Base-by-base conservation (phyloP, 2,888 invertebrate species). In the Patella ulyssiponensis region DNA sequence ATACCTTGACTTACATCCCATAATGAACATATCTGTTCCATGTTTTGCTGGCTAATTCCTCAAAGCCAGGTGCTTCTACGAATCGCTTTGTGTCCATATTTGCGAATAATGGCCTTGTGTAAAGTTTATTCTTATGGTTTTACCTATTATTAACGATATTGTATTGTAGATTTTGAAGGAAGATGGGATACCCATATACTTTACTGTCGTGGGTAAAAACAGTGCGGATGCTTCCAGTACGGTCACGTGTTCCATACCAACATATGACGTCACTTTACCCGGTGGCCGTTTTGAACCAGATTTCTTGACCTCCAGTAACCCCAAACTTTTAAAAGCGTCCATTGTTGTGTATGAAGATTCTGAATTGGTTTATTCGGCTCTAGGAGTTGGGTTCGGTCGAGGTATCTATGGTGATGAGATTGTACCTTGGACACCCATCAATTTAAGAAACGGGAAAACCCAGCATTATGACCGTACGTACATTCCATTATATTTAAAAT, bases 241-340 rank as follows among this genome's bases (percentile, higher is more conserved):
- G 5, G 87, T 84, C 12, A 79, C 81, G 2, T 87, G 87, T 77
- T 52, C 71, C 51, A 79, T 87, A 9, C 78, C 81, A 1, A 86
- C 85, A 0, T 87, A 84, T 76, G 87, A 87, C 74, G 79, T 82
- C 51, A 87, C 86, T 12, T 70, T 81, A 23, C 87, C 87, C 1
- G 78, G 79, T 3, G 87, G 85, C 11, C 80, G 87, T 9, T 71
- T 87, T 3, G 75, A 75, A 15, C 80, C 80, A 9, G 86, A 79
- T 1, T 87, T 85, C 71, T 54, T 44, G 3, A 75, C 82, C n/a
- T 84, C 85, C 56, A 86, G 86, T 74, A 87, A 87, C 75, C 82
- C 84, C 2, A 77, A 72, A 3, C 73, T 79, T 15, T 73, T 87
- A 23, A 81, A 80, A 33, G 87, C 83, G 0, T 77, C 77, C 11